Evolutionary conservation across 1,140 invertebrate species (phyloP).

Genomic region (Tetraneura akinire): DNA sequence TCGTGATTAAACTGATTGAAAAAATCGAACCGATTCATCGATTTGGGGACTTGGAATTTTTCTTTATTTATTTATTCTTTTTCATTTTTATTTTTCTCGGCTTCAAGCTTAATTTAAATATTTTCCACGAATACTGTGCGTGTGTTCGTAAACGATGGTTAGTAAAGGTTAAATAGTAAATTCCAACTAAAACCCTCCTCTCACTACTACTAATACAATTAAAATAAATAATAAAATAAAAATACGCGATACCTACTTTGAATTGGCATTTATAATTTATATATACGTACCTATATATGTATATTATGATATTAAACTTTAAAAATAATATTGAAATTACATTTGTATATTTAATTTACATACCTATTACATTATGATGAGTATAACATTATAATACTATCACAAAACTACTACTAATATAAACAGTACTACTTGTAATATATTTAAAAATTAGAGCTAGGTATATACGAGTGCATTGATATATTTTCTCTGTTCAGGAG

Average conservation of each 20-base stretch:
- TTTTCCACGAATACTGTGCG: slow-evolving; percentile 20
- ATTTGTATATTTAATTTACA: too few relatives aligned
- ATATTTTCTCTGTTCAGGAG: too few relatives aligned
- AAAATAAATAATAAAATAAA: slow-evolving; percentile 41
- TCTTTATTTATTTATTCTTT: slow-evolving; percentile 46
- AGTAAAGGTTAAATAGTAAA: slow-evolving; percentile 29
- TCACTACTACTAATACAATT: slow-evolving; percentile 35
- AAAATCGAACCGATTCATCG: slow-evolving; percentile 36
- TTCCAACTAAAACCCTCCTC: slow-evolving; percentile 25
- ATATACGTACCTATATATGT: not conserved
- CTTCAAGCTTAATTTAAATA: slow-evolving; percentile 45
- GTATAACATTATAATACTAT: too few relatives aligned
- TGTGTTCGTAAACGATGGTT: slow-evolving; percentile 31
- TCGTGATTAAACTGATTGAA: slow-evolving; percentile 46
- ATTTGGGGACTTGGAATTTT: slow-evolving; percentile 37
- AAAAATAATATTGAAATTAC: too few relatives aligned
- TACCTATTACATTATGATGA: too few relatives aligned
- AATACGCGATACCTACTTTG: slow-evolving; percentile 4
- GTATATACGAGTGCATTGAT: too few relatives aligned
- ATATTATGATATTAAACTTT: too few relatives aligned
- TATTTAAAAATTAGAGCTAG: too few relatives aligned
- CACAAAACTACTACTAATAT: too few relatives aligned
- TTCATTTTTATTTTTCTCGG: slow-evolving; percentile 15
- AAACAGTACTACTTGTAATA: too few relatives aligned
- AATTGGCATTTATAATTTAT: slow-evolving; percentile 11